phyloP scores from a whole-genome alignment of 2,888 invertebrate genomes.

The Theretra japonica region DNA sequence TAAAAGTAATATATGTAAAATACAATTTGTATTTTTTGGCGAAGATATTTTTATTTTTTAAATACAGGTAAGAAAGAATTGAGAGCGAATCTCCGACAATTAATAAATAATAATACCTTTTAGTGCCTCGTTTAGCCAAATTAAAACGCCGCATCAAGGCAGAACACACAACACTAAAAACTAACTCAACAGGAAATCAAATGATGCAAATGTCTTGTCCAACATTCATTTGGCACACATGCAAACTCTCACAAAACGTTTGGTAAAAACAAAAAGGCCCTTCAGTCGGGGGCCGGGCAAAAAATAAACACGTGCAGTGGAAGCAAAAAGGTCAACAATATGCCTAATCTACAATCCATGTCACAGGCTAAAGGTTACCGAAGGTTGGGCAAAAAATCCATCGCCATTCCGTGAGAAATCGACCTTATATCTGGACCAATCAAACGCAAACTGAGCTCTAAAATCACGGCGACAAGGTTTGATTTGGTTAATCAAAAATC shows the following conservation, averaged over 20 bases:
- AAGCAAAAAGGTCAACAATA: constrained; percentile 83
- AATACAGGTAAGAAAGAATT: too few relatives aligned
- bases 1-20: too few relatives aligned
- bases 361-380: constrained; percentile 84
- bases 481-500: constrained; percentile 49
- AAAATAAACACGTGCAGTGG: constrained; percentile 79
- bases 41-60: too few relatives aligned
- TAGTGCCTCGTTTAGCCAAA: neutral
- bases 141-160: neutral
- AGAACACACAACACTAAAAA: neutral
- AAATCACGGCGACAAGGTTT: constrained; percentile 51
- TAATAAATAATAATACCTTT: too few relatives aligned
- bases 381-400: constrained; percentile 80
- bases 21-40: too few relatives aligned
- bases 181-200: constrained; percentile 53
- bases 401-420: constrained; percentile 71
- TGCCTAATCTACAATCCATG: constrained; percentile 84
- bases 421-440: constrained; percentile 60
- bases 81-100: too few relatives aligned
- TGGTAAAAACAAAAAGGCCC: constrained; percentile 72
- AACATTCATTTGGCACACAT: constrained; percentile 62
- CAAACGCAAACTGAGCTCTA: constrained; percentile 54
- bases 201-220: constrained; percentile 56
- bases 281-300: constrained; percentile 58
- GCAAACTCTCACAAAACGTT: constrained; percentile 67